Evolutionary conservation across 2,797 vertebrate genomes (phyloP), one percentile per base, ranked within the genome.

Genomic region (Synanceia verrucosa): DNA sequence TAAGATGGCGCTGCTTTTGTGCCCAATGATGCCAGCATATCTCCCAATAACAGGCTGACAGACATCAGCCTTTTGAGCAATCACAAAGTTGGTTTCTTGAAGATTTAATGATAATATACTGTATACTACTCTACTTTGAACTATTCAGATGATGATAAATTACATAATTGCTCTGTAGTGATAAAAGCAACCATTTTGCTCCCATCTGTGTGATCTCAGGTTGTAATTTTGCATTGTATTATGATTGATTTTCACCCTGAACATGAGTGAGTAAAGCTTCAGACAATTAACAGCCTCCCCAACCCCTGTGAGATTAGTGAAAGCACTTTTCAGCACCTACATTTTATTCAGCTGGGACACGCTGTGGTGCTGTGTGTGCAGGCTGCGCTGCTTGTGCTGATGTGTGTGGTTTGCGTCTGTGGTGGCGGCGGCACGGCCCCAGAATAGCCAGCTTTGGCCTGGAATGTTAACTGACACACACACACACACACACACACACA

Each of bases 381-480:
- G 69, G 50, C 78, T 58, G 73, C 9, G 53, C 65, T 44, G 81
- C 70, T 48, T 55, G 55, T 84, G 90, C 86, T 90, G 91, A 89
- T 92, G 78, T 87, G 86, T 92, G 88, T 82, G 87, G 87, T 91
- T 90, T 89, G 79, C 83, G 66, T 89, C 76, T 82, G 78, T 41
- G 82, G 78, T 70, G 82, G 76, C 73, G 82, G 76, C 73, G 74
- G 24, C 60, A 12, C 1, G 46, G 75, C 75, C 84, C 85, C 67
- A 86, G 88, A 94, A 92, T 90, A 92, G 87, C 87, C 73, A 43
- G 77, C 85, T 86, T 82, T 69, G 81, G 78, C 74, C 82, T 83
- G 91, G 86, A 91, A 93, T 91, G 82, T 82, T 78, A 91, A 79
- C 76, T 65, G 74, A 78, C 78, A 81, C 72, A 78, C 76, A 60